phyloP scores from a whole-genome alignment of 2,888 invertebrate genomes.

The Sinelater perroti region DNA sequence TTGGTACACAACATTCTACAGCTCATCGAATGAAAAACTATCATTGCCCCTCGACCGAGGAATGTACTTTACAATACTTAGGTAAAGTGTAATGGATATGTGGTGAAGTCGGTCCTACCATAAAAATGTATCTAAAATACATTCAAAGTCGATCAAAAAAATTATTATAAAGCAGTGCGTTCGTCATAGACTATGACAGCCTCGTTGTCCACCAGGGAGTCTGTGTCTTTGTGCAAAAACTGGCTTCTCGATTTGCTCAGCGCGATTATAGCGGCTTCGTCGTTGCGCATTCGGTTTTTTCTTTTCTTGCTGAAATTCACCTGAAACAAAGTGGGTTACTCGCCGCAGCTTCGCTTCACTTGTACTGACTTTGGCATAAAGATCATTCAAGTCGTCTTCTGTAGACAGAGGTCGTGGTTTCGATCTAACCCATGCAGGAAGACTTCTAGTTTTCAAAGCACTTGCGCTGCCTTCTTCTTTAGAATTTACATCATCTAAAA shows the following conservation, averaged over 20 bases:
- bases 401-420: conserved; percentile 74
- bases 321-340: conserved; percentile 56
- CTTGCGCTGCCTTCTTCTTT: conserved; percentile 61
- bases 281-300: conserved; percentile 82
- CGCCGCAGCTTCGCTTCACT: not conserved
- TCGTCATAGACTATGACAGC: conserved; percentile 85
- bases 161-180: conserved; percentile 73
- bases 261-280: conserved; percentile 83
- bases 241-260: conserved; percentile 77
- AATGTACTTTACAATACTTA: conserved; percentile 4
- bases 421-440: conserved; percentile 77
- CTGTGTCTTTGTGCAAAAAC: conserved; percentile 67
- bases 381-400: conserved; percentile 73
- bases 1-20: conserved; percentile 1
- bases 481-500: conserved; percentile 68
- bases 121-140: conserved; percentile 38
- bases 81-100: conserved; percentile 30
- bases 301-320: conserved; percentile 81
- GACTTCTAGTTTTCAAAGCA: conserved; percentile 69
- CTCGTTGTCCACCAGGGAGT: conserved; percentile 76
- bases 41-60: not conserved
- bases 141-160: conserved; percentile 40
- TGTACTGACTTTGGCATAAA: conserved; percentile 71
- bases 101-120: conserved; percentile 21
- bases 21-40: conserved; percentile 7